Evolutionary conservation across 2,888 invertebrate species (phyloP).

Genomic region (Keiferia lycopersicella): DNA sequence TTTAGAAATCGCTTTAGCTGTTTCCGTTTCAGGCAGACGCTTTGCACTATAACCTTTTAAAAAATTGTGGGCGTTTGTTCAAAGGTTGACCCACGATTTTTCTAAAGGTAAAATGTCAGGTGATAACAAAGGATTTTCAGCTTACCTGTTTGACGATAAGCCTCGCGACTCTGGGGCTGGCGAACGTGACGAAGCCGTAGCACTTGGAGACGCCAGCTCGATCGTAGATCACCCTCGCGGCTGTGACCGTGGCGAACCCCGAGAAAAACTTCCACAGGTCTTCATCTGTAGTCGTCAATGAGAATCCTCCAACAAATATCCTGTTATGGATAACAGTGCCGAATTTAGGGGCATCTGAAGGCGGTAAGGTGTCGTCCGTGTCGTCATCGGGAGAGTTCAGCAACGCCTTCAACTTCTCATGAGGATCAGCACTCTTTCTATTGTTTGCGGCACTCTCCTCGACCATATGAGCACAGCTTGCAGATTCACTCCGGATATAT

Average conservation of each 20-base stretch:
- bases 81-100: not conserved
- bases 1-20: not conserved
- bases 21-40: not conserved
- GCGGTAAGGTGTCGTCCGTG: slow-evolving; percentile 69
- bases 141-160: slow-evolving; percentile 78
- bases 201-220: slow-evolving; percentile 97
- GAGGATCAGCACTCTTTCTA: slow-evolving; percentile 69
- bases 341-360: slow-evolving; percentile 80
- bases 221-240: slow-evolving; percentile 97
- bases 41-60: not conserved
- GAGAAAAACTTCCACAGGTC: slow-evolving; percentile 96
- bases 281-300: slow-evolving; percentile 94
- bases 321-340: slow-evolving; percentile 96
- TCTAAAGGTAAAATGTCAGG: not conserved
- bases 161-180: slow-evolving; percentile 75
- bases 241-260: slow-evolving; percentile 92
- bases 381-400: slow-evolving; percentile 73
- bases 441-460: slow-evolving; percentile 67
- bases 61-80: slow-evolving; percentile 1
- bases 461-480: slow-evolving; percentile 76
- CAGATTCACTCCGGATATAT: slow-evolving; percentile 74
- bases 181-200: slow-evolving; percentile 90
- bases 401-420: slow-evolving; percentile 72
- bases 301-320: slow-evolving; percentile 98
- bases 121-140: slow-evolving; percentile 1